These are phyloP conservation scores for Brachionus paranguensis DNA, from an alignment of 1,140 invertebrate genomes.

Conservation along the genomic window DNA sequence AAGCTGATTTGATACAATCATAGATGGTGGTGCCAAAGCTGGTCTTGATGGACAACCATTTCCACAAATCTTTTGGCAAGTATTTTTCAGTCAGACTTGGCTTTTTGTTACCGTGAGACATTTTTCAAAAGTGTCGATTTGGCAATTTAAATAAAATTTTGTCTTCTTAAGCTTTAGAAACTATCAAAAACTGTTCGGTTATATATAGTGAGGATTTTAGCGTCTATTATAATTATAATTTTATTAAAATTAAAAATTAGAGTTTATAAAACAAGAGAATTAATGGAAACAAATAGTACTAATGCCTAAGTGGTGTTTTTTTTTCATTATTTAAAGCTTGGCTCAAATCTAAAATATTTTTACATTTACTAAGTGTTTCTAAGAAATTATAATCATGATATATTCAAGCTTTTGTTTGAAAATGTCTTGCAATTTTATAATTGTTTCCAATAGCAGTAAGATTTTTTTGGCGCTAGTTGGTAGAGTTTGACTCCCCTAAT, in stretches of 20 bases:
- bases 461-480: background rate
- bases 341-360: background rate
- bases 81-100: slow-evolving; percentile 39
- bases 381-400: background rate
- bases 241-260: background rate
- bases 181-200: background rate
- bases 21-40: slow-evolving; percentile 24
- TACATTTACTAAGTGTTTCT: background rate
- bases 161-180: background rate
- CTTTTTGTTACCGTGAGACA: slow-evolving; percentile 38
- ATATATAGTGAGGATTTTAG: background rate
- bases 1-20: slow-evolving; percentile 39
- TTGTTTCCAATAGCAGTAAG: background rate
- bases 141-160: background rate
- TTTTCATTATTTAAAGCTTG: slow-evolving; percentile 23
- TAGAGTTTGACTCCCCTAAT: background rate
- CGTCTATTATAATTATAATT: background rate
- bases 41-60: slow-evolving; percentile 1
- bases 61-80: slow-evolving; percentile 39
- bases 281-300: background rate
- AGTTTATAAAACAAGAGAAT: background rate
- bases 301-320: background rate
- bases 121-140: slow-evolving; percentile 4
- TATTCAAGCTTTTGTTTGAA: background rate
- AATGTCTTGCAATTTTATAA: background rate